Conservation (phyloP, 2,113 vertebrate species). For the Cnemophilus loriae region DNA sequence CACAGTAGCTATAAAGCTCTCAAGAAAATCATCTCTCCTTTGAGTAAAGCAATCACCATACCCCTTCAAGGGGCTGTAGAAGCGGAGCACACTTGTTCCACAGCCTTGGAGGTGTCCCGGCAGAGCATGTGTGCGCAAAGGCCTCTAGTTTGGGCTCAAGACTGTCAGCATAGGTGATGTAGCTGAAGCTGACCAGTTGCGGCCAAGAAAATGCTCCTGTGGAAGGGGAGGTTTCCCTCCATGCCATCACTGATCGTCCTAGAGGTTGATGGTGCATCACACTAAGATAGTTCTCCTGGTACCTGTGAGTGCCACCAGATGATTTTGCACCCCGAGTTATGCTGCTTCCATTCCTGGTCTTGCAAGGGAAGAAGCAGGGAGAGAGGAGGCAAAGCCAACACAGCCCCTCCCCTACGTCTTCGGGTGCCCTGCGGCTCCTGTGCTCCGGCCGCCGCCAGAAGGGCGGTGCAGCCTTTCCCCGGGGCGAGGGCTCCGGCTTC, state of each 20-base stretch:
- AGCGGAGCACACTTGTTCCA: background rate
- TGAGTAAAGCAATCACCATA: background rate
- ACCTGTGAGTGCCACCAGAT: rapidly evolving
- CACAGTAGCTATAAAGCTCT: background rate
- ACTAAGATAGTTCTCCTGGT: background rate
- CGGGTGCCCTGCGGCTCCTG: background rate
- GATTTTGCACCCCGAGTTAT: background rate
- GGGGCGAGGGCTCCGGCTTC: rapidly evolving
- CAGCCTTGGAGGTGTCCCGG: rapidly evolving
- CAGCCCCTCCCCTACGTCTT: rapidly evolving
- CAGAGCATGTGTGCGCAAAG: background rate
- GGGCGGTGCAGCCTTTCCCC: rapidly evolving
- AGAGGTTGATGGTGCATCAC: rapidly evolving
- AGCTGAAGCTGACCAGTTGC: background rate
- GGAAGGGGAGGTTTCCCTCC: background rate
- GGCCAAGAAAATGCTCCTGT: background rate
- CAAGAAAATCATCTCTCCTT: background rate
- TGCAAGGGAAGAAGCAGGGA: background rate
- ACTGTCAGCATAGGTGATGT: too few relatives aligned
- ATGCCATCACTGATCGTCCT: too few relatives aligned
- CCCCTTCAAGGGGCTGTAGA: background rate
- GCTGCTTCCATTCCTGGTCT: background rate
- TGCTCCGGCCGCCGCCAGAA: rapidly evolving
- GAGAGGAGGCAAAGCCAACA: background rate
- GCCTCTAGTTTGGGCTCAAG: background rate